These are phyloP conservation scores for Periophthalmus magnuspinnatus DNA, from an alignment of 2,797 vertebrate species.

Conservation along the genomic window DNA sequence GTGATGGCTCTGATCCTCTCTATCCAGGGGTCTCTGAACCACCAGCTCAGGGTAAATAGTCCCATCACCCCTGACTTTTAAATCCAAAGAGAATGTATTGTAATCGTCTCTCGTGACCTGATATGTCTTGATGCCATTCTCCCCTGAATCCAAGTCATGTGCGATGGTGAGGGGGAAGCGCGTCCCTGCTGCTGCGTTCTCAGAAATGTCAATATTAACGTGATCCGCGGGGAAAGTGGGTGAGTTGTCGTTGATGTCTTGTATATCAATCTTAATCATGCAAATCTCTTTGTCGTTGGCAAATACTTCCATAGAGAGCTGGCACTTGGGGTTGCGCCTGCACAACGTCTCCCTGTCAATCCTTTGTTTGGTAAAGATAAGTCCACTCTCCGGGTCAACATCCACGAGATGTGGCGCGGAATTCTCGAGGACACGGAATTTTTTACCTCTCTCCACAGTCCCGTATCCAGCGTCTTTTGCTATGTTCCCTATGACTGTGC, in stretches of 20 bases:
- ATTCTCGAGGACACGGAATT: constrained; percentile 95
- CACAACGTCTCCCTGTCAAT: constrained; percentile 96
- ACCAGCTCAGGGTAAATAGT: constrained; percentile 97
- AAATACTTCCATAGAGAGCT: constrained; percentile 97
- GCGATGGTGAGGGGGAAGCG: constrained; percentile 86
- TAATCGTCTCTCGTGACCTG: constrained; percentile 95
- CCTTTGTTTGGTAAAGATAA: constrained; percentile 96
- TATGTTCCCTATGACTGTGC: constrained; percentile 96
- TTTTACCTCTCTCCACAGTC: constrained; percentile 81
- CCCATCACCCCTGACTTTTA: constrained; percentile 96
- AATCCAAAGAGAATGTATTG: constrained; percentile 94
- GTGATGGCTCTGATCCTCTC: constrained; percentile 97
- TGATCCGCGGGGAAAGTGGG: constrained; percentile 76
- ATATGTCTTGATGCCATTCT: constrained; percentile 96
- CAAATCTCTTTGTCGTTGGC: constrained; percentile 98
- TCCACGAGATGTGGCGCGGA: constrained; percentile 95
- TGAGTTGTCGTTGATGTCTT: constrained; percentile 82
- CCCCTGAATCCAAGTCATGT: constrained; percentile 92
- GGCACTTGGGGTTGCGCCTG: constrained; percentile 92
- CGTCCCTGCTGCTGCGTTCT: constrained; percentile 76
- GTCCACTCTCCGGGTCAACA: constrained; percentile 95
- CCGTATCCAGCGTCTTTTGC: constrained; percentile 92
- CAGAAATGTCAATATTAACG: constrained; percentile 79
- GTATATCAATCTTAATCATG: constrained; percentile 88
- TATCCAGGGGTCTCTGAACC: constrained; percentile 93